phyloP scores from a whole-genome alignment of 2,113 vertebrate genomes.

The Galbula dea region DNA sequence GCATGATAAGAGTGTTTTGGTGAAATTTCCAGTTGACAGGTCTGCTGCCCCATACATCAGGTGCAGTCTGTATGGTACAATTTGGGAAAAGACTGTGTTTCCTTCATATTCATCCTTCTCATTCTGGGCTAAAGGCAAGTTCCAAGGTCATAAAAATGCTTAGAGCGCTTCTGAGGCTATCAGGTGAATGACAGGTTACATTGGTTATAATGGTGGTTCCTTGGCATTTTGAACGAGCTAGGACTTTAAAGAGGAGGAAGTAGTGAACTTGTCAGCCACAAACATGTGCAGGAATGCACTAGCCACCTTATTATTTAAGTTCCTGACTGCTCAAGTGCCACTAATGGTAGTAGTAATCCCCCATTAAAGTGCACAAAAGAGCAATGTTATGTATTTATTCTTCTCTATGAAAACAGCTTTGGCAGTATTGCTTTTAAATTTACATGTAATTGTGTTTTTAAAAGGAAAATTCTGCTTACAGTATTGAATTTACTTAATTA shows the following conservation, averaged over 20 bases:
- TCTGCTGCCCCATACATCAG: neutral
- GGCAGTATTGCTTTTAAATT: neutral
- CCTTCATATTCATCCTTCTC: neutral
- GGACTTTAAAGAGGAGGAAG: neutral
- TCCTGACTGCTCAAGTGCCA: neutral
- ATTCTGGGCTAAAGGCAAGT: neutral
- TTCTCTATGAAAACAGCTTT: neutral
- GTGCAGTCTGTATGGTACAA: neutral
- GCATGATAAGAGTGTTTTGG: neutral
- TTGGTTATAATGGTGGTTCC: neutral
- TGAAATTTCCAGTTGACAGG: neutral
- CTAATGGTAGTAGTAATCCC: neutral
- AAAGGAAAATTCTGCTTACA: neutral
- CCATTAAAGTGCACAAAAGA: neutral
- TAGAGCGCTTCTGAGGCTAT: neutral
- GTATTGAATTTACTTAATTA: neutral
- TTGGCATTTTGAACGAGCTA: neutral
- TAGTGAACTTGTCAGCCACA: neutral
- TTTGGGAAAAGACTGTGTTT: neutral
- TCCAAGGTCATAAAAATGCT: neutral
- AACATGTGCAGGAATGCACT: neutral
- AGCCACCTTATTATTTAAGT: neutral
- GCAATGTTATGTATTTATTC: neutral
- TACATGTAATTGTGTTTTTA: neutral
- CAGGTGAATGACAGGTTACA: neutral